Base-by-base conservation (phyloP, 2,797 vertebrate species). In the Petrocephalus schoutedeni region DNA sequence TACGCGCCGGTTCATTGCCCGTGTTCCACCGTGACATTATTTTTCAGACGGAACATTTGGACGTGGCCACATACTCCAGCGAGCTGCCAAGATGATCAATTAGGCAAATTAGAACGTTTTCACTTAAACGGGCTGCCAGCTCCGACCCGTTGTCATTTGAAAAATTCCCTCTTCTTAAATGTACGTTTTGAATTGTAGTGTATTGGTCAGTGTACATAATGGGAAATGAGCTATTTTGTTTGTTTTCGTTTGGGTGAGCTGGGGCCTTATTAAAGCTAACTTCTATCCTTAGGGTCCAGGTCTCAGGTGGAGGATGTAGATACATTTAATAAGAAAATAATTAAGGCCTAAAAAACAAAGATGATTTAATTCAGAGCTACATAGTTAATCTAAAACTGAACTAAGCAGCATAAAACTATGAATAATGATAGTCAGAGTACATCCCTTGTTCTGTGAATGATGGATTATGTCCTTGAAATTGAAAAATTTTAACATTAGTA, bases 251-350 rank as follows among this genome's bases (percentile, higher is more conserved):
- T 58, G 54, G 28, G 28, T 41, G 84, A 49, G 77, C 14, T 10
- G 84, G 54, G 14, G 54, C 54, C 82, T 85, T 16, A 58, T 85
- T 85, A 85, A 58, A 85, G 57, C 28, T 28, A 85, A 4, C 28
- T 85, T 83, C 23, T 83, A 23, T 83, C 77, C 45, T 45, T 36
- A 53, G 89, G 92, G 91, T 87, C 89, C 49, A 61, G 16, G 86
- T 90, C 91, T 92, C 92, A 58, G 90, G 89, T 89, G 88, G 74
- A 91, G 85, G 74, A 84, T 86, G 87, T 77, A 87, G 88, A 89
- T 80, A 77, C 90, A 92, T 93, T 94, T 92, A 94, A 94, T 95
- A 94, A 92, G 94, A 93, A 91, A 89, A 90, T 93, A 93, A 96
- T 95, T 94, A 95, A 93, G 93, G 89, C 87, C 80, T 89, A 91